Evolutionary conservation across 2,113 vertebrate species (phyloP), one percentile per base, ranked within the genome.

Genomic region (Oncorhynchus kisutch): DNA sequence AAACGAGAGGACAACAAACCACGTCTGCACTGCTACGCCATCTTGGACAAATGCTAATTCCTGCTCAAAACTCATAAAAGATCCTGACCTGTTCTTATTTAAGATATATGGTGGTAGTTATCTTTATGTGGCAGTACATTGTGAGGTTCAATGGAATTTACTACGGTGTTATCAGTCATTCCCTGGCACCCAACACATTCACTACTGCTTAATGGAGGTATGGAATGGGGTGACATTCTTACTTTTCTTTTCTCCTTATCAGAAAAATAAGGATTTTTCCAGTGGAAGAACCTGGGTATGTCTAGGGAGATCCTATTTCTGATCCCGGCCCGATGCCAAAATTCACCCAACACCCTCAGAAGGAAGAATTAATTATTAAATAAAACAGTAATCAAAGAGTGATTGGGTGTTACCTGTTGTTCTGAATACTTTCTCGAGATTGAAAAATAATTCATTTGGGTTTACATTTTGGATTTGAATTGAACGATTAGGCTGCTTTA

Each of bases 201-300:
- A 69, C 64, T n/a, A 14, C 34, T 75, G 29, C 77, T 72, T 79
- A 71, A 77, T 77, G 68, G 75, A 84, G 78, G 81, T 86, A 78
- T 83, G 60, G 22, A 48, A 45, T 2, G 25, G 51, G 24, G 13
- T 7, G 34, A 48, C 7, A 18, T n/a, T 62, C 29, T 45, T 39
- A 2, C 8, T 6, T 34, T 78, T 20, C n/a, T 68, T 11, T 45
- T 45, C 75, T 81, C 69, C 67, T 5, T 25, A 67, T 31, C 14
- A 67, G 12, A 7, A 6, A 14, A 4, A 45, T 11, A 45, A 3
- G 18, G 64, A 67, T 45, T 78, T 79, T 82, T 67, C 59, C 71
- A 54, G 22, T 67, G 24, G 6, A 9, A 16, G 27, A 67, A 25
- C 29, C 69, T 78, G 45, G 76, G 51, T 45, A 51, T 5, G 1